Base-by-base conservation (phyloP, 2,888 invertebrate species). In the Andrena bucephala region DNA sequence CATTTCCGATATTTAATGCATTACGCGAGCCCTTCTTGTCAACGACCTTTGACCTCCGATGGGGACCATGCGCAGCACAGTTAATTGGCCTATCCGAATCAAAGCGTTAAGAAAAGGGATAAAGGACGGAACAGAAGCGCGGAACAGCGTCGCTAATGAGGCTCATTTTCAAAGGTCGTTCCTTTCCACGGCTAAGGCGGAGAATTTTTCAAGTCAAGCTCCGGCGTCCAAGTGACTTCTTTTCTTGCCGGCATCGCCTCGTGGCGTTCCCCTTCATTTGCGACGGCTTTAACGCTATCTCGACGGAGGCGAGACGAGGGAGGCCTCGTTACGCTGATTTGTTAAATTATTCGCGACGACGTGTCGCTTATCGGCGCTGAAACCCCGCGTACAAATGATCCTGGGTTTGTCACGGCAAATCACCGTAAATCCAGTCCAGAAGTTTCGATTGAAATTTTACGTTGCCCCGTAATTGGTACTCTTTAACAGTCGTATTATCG, bases 71-170 rank as follows among this genome's bases (percentile, higher is more conserved):
- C 24, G 2, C 20, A 13, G 31, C 20, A 31, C 33, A 16, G 54
- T 70, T 59, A 75, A 81, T 75, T 71, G 54, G 16, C 33, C 50
- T 5, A 68, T 67, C 63, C 13, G 62, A 60, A 69, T 59, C 67
- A 59, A 60, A 50, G 62, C 33, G 27, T 57, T 54, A 20, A 24
- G n/a, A 80, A 62, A 36, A 24, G 57, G 48, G 52, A 66, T 65
- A 69, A 36, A 52, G 20, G 33, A 2, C 7, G n/a, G 27, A 48
- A 48, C n/a, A 66, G 78, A 63, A 33, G 66, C 31, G 68, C 77
- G 59, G 54, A 29, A 70, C 62, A 48, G 24, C 33, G 76, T 63
- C 78, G 73, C 80, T 87, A 85, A 87, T 76, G 85, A 80, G 79
- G 68, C 77, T 75, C 73, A 65, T 85, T 65, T 72, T 72, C 69